Evolutionary conservation across 2,113 vertebrate genomes (phyloP), one percentile per base, ranked within the genome.

Genomic region (Melanostigma gelatinosum): DNA sequence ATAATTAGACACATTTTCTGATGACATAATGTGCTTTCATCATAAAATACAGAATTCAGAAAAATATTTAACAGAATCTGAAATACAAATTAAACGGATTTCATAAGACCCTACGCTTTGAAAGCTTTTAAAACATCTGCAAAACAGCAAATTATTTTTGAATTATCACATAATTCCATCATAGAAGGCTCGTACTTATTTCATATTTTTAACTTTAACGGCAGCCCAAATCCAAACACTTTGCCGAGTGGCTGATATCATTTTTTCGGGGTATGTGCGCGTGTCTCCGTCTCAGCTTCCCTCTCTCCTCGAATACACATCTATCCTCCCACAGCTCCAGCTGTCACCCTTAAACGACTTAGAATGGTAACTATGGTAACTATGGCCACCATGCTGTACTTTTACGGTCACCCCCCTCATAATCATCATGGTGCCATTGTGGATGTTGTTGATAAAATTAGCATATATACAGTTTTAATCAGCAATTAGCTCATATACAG

Each of bases 321-420:
- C 16, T 38, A 8, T 76, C 61, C 57, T 78, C 79, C 79, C 48
- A 34, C 72, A 73, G 44, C 72, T 88, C 83, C 87, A 86, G 87
- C 82, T 87, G 84, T 89, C 87, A 54, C 68, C 76, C 60, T 61
- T 42, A 60, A 66, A 55, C 27, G 11, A 73, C 6, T 80, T 64
- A 11, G 57, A 65, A 40, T 7, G 9, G 92, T 93, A 87, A 72
- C 92, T 66, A 93, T 89, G 82, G 92, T 93, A 88, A 72, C 92
- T 69, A 94, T 89, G 82, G 89, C 27, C 34, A 46, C 20, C 34
- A n/a, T 11, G 16, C 44, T 40, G 62, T 75, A 74, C 71, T 64
- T 77, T 57, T 48, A 60, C 61, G 15, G 46, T 64, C 72, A 74
- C 65, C 42, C 0, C 54, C 20, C 6, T 68, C 65, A 42, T 80